Evolutionary conservation across 2,888 invertebrate genomes (phyloP).

Genomic region (Hypomecis punctinalis): DNA sequence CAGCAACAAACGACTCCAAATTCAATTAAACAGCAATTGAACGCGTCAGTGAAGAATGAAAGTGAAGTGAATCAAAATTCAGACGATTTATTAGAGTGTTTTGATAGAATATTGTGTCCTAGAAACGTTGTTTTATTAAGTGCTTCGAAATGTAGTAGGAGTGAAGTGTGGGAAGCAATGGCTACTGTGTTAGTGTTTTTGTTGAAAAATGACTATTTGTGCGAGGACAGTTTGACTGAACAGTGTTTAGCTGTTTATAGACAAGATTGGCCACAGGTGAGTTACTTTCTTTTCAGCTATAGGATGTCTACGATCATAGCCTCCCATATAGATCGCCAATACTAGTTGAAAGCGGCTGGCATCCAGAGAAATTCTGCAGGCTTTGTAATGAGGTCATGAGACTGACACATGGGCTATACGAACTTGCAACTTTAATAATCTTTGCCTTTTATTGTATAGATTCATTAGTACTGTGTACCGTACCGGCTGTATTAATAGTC

Average conservation of each 20-base stretch:
- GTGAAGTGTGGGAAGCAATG: constrained; percentile 72
- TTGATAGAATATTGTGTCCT: constrained; percentile 72
- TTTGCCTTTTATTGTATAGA: no score
- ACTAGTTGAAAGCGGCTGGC: no score
- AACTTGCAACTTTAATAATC: not conserved
- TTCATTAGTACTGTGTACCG: no score
- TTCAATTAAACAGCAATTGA: not conserved
- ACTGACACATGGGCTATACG: no score
- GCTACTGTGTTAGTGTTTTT: constrained; percentile 75
- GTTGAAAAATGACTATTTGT: constrained; percentile 83
- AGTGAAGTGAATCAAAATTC: constrained; percentile 32
- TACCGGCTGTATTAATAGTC: no score
- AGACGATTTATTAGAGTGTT: constrained; percentile 56
- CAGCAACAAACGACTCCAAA: constrained; percentile 22
- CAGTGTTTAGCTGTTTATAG: constrained; percentile 88
- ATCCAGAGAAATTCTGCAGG: no score
- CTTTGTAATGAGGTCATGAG: no score
- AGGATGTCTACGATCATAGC: no score
- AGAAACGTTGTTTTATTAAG: constrained; percentile 71
- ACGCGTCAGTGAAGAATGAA: not conserved
- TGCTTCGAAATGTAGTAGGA: constrained; percentile 44
- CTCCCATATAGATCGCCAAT: no score
- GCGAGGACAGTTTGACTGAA: constrained; percentile 86
- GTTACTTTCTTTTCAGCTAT: constrained; percentile 6
- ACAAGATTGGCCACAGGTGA: constrained; percentile 87